Evolutionary conservation across 2,797 vertebrate genomes (phyloP), one percentile per base, ranked within the genome.

Genomic region (Phaenicophaeus curvirostris): DNA sequence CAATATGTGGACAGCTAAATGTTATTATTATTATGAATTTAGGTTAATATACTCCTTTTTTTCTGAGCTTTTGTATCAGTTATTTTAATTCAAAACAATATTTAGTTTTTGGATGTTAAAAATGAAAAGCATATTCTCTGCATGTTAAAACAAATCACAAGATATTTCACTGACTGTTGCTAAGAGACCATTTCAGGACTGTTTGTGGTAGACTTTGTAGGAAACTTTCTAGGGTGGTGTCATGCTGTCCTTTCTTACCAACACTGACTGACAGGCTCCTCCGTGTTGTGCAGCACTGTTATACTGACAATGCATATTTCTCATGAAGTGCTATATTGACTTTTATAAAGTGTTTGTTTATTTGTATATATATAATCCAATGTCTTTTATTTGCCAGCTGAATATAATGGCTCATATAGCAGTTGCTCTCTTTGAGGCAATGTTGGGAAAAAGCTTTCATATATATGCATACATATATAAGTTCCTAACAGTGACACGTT

Each of bases 101-200:
- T 89, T 94, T 94, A 94, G 57, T 69, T 92, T 86, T 59, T 48
- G 51, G 61, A 92, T 82, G 53, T 92, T 89, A 89, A 90, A 94
- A 92, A 71, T 4, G 0, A 93, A 88, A 75, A 90, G 24, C 5
- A 1, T 93, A 42, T 83, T 94, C 8, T 6, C 51, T 90, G 68
- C 58, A 69, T 90, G 68, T 76, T 85, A 90, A 94, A 75, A 94
- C 42, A 91, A 78, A 62, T 50, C 54, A 77, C n/a, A 66, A 91
- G 75, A 63, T 89, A 81, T 79, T 93, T 94, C 85, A 79, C 85
- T 90, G 80, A 46, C 93, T 87, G 95, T 97, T 97, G 95, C 96
- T 97, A 96, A 94, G 95, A 97, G 79, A 97, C 95, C 46, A 0
- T 85, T 96, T 90, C 86, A 87, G 93, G 91, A 66, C 75, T 85